Conservation (phyloP, 2,113 vertebrate genomes). For the Panurus biarmicus region DNA sequence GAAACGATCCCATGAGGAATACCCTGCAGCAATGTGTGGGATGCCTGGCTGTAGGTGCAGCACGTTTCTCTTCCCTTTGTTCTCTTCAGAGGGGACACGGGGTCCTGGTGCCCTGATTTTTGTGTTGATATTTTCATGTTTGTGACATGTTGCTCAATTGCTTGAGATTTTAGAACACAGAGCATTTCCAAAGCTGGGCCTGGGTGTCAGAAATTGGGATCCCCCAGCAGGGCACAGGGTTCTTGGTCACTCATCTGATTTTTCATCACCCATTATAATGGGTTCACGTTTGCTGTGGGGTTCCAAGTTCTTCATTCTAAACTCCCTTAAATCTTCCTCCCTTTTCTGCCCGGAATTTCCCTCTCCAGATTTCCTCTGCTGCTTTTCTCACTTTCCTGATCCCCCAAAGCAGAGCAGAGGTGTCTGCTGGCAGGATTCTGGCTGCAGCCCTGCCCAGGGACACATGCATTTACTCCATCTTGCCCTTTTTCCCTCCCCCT, state of each 20-base stretch:
- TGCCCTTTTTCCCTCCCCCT: background rate
- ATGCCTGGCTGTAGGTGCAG: fast-evolving
- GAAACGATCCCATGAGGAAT: background rate
- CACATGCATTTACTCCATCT: fast-evolving
- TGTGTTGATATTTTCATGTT: background rate
- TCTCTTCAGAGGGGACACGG: background rate
- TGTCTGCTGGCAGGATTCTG: fast-evolving
- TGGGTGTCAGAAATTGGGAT: too few relatives aligned
- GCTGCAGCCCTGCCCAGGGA: too few relatives aligned
- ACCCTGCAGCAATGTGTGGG: fast-evolving
- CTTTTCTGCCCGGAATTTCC: background rate
- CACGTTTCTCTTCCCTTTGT: fast-evolving
- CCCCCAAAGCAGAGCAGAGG: fast-evolving
- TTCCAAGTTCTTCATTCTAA: background rate
- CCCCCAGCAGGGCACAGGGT: background rate
- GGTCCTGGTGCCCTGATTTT: background rate
- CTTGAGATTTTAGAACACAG: background rate
- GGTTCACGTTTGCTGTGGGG: background rate
- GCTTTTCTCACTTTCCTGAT: background rate
- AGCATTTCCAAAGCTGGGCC: background rate
- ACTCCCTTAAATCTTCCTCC: background rate
- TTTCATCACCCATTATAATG: background rate
- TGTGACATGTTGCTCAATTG: fast-evolving
- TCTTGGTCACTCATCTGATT: background rate
- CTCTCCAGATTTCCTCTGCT: background rate